Conservation (phyloP, 2,113 vertebrate genomes). For the Illadopsis cleaveri region DNA sequence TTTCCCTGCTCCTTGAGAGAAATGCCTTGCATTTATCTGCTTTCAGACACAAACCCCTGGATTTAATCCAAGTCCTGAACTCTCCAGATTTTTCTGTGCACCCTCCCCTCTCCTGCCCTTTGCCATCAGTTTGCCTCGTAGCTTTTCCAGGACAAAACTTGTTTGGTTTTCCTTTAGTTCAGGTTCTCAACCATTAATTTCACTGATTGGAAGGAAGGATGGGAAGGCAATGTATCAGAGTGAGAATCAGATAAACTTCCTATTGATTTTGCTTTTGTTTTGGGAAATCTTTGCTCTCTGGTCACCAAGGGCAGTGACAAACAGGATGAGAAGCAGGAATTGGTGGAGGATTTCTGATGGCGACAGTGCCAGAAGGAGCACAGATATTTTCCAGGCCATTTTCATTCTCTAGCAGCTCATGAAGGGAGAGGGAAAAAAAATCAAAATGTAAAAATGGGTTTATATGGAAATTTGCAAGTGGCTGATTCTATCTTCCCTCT, state of each 20-base stretch:
- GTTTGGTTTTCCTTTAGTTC: not conserved
- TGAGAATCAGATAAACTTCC: not conserved
- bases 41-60: not conserved
- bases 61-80: not conserved
- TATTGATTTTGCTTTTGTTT: not conserved
- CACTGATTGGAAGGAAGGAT: not conserved
- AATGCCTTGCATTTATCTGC: not conserved
- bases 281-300: not conserved
- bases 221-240: not conserved
- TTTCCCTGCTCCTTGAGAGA: not conserved
- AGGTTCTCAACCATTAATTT: not conserved
- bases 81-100: not conserved
- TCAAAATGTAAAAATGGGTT: not conserved
- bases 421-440: not conserved
- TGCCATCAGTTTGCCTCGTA: not conserved
- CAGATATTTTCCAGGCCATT: not conserved
- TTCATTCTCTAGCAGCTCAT: not conserved
- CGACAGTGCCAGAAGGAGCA: not conserved
- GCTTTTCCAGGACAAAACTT: not conserved
- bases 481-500: not conserved
- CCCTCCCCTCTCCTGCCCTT: not conserved
- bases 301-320: not conserved
- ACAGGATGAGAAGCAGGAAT: not conserved
- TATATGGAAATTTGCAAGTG: not conserved
- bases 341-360: not conserved